A percentile compares a stretch with the other conserved stretches of the same genome.
These are phyloP conservation scores for Gymnothorax javanicus DNA, from an alignment of 2,797 vertebrate species.

Conservation along the genomic window DNA sequence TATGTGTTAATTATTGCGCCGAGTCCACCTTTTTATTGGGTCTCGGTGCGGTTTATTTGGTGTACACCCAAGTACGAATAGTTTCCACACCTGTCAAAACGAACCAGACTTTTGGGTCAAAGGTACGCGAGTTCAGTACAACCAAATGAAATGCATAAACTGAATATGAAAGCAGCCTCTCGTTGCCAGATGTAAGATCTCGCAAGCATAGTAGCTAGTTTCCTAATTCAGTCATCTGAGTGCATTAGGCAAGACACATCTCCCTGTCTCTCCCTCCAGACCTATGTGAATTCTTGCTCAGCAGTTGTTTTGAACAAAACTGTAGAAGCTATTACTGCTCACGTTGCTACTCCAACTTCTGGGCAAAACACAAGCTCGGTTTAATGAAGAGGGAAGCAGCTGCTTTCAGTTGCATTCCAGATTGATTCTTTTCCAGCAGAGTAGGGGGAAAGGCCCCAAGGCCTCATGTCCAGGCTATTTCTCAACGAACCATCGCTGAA, in stretches of 20 bases:
- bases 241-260: neutral
- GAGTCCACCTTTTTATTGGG: too few species aligned
- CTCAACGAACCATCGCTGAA: neutral
- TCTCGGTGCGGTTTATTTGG: too few species aligned
- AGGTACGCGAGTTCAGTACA: too few species aligned
- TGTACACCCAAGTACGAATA: too few species aligned
- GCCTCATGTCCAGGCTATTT: neutral
- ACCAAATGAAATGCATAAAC: too few species aligned
- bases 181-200: neutral
- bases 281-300: neutral
- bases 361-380: neutral
- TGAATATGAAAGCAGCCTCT: too few species aligned
- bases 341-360: neutral
- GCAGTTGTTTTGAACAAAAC: neutral
- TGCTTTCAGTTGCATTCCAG: constrained; percentile 2
- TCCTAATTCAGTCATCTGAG: neutral
- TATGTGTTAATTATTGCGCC: too few species aligned
- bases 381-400: constrained; percentile 9
- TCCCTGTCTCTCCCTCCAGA: too few species aligned
- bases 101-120: too few species aligned
- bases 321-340: neutral
- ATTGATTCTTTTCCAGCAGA: constrained; percentile 6
- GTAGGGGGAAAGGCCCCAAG: neutral
- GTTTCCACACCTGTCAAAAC: too few species aligned
- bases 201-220: neutral